Evolutionary conservation across 2,888 invertebrate genomes (phyloP).

Genomic region (Ethmia dodecea): DNA sequence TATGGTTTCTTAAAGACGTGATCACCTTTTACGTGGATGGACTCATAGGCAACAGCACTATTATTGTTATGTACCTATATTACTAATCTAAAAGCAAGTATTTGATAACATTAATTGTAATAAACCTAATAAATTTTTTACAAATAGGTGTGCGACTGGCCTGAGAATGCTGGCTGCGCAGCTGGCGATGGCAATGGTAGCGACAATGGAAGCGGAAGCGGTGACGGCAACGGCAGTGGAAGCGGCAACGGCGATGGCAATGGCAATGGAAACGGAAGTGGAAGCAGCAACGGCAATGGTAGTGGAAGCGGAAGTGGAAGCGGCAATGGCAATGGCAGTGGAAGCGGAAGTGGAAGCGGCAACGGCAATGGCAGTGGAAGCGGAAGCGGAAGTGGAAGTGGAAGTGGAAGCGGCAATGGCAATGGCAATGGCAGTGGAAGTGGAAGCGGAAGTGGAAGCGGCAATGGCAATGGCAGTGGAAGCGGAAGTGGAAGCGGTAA

Average conservation of each 20-base stretch:
- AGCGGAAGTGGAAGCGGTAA: slow-evolving; percentile 17
- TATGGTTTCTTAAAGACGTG: background rate
- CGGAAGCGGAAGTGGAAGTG: slow-evolving; percentile 18
- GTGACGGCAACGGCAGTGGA: slow-evolving; percentile 8
- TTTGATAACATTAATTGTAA: background rate
- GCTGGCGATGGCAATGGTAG: slow-evolving; percentile 8
- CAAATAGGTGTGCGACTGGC: slow-evolving; percentile 24
- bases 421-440: slow-evolving; percentile 11
- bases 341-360: slow-evolving; percentile 7
- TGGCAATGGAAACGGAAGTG: slow-evolving; percentile 14
- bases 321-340: slow-evolving; percentile 8
- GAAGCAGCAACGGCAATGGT: slow-evolving; percentile 9
- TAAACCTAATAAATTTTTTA: background rate
- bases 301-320: slow-evolving; percentile 11
- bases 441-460: slow-evolving; percentile 7
- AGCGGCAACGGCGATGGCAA: slow-evolving; percentile 9
- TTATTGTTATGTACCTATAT: background rate
- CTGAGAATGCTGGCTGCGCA: slow-evolving; percentile 23
- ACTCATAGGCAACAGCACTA: background rate
- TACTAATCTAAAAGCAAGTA: background rate
- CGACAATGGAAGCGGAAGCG: slow-evolving; percentile 10
- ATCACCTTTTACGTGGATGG: background rate
- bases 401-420: slow-evolving; percentile 8
- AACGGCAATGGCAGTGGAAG: slow-evolving; percentile 12
- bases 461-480: slow-evolving; percentile 9